Base-by-base conservation (phyloP, 2,888 invertebrate species). In the Cosmia trapezina region DNA sequence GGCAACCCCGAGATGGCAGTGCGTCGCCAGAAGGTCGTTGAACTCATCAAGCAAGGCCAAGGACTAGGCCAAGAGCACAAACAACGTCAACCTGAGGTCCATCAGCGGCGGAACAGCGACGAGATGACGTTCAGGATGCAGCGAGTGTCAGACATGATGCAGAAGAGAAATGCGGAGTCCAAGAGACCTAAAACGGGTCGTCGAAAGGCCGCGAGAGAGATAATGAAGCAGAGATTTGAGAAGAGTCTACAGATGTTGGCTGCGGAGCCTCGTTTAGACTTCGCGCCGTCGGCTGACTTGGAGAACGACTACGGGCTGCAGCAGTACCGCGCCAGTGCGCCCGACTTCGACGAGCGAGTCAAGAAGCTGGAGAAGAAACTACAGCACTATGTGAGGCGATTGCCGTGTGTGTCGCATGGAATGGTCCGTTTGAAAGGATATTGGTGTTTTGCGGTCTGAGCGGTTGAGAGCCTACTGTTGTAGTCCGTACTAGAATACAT, bases 181-280 rank as follows among this genome's bases (percentile, higher is more conserved):
- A 93, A 91, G 73, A 87, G 90, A 3, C 90, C 91, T 0, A 94
- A 92, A 71, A 86, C 81, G 17, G 91, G 94, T 0, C 88, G 93
- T 43, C 83, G 95, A 49, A 93, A 93, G 65, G 94, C 94, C 0
- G 94, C 95, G 1, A 86, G 95, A 80, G 97, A 98, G 85, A 97
- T 97, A 88, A 97, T 97, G 94, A 97, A 97, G 88, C 98, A 98
- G 61, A 97, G 98, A 86, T 98, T 98, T 89, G 98, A 98, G 93
- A 98, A 98, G 94, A 98, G 98, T 91, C 96, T 98, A 94, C 98
- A 98, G 93, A 98, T 98, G 98, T 94, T 98, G 87, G 98, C 98
- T 88, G 97, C 97, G 4, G 98, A 98, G 91, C 97, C 97, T 63
- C 97, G 97, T 78, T 94, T 97, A 83, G 96, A 96, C 62, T 90